phyloP scores from a whole-genome alignment of 2,888 invertebrate species.

The Sepioteuthis lessoniana region DNA sequence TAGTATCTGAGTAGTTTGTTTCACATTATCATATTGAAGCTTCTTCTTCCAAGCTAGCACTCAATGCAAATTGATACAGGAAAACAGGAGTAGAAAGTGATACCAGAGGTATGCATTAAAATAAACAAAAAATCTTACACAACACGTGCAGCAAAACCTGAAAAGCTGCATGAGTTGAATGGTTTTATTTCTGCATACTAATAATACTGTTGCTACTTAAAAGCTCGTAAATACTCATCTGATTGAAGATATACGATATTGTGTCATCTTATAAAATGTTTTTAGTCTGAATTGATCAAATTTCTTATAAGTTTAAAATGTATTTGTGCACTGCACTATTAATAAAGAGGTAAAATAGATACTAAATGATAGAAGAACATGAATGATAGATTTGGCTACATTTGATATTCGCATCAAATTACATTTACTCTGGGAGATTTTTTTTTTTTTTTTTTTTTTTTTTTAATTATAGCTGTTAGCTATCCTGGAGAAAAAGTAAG shows the following conservation, averaged over 20 bases:
- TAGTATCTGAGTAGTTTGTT: background rate
- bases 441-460: no score
- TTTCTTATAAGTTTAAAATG: background rate
- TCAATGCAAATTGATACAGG: background rate
- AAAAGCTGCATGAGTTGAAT: slow-evolving; percentile 33
- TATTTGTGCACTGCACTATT: background rate
- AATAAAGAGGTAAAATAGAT: background rate
- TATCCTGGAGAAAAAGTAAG: no score
- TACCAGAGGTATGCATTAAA: background rate
- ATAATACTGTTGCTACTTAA: background rate
- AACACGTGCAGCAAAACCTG: slow-evolving; percentile 33
- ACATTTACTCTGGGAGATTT: no score
- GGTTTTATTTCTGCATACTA: background rate
- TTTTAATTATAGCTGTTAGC: no score
- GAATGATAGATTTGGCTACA: background rate
- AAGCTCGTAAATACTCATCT: background rate
- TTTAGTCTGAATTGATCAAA: background rate
- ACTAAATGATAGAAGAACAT: background rate
- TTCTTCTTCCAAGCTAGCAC: background rate
- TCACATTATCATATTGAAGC: slow-evolving; percentile 33
- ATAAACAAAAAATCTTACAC: slow-evolving; percentile 21
- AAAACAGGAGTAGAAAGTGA: background rate
- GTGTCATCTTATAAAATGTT: background rate
- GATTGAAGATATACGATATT: background rate
- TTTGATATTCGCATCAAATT: background rate